Conservation (phyloP, 2,888 invertebrate species). For the Anarsia innoxiella region DNA sequence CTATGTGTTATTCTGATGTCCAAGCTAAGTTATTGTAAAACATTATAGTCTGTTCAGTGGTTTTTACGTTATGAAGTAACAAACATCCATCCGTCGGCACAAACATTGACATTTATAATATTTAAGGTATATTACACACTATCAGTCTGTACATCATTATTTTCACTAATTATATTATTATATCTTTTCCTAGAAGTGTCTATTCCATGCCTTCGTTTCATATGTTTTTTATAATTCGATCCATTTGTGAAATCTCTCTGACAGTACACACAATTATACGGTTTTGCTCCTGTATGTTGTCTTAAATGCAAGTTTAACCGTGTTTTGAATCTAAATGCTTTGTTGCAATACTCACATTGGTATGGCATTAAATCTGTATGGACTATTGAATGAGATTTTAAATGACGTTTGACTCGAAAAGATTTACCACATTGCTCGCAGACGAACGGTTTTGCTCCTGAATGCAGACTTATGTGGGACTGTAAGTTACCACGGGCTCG, state of each 20-base stretch:
- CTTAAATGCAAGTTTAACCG: conserved; percentile 57
- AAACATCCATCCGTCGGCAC: too few relatives aligned
- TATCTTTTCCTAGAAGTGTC: conserved; percentile 53
- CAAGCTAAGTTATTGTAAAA: too few relatives aligned
- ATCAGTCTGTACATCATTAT: conserved; percentile 16
- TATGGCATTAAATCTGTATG: conserved; percentile 66
- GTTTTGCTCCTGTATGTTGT: conserved; percentile 67
- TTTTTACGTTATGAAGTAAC: too few relatives aligned
- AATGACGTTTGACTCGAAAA: conserved; percentile 57
- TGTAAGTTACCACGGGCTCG: conserved; percentile 58
- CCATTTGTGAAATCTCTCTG: conserved; percentile 65
- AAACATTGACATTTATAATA: too few relatives aligned
- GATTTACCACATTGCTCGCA: conserved; percentile 67
- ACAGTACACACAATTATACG: conserved; percentile 57
- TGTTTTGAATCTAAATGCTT: conserved; percentile 62
- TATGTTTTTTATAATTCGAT: conserved; percentile 66
- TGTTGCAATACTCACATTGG: conserved; percentile 57
- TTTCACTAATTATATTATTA: conserved; percentile 28
- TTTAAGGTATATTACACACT: neutral
- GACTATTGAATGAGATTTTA: conserved; percentile 66
- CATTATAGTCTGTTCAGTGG: too few relatives aligned
- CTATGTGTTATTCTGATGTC: too few relatives aligned
- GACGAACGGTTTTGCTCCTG: conserved; percentile 58
- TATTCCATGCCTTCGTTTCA: conserved; percentile 60
- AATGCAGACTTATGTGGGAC: conserved; percentile 57